phyloP scores from a whole-genome alignment of 2,888 invertebrate species.

The Ptychoptera contaminata region DNA sequence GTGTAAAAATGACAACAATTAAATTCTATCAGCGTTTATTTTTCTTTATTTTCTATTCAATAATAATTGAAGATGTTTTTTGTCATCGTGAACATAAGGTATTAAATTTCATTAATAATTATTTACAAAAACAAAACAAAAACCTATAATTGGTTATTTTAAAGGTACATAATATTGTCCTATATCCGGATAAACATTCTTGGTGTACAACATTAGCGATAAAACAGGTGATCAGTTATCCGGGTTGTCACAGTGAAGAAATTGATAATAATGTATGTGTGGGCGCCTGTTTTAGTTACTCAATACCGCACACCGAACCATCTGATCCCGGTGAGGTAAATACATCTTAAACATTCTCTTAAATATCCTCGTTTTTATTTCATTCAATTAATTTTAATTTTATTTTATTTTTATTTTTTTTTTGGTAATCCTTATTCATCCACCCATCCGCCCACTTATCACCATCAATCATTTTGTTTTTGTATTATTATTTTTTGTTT shows the following conservation, averaged over 20 bases:
- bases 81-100: too few relatives aligned
- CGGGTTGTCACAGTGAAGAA: constrained; percentile 44
- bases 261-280: constrained; percentile 56
- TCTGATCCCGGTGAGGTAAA: constrained; percentile 47
- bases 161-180: constrained; percentile 46
- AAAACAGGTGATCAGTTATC: constrained; percentile 49
- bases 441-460: not conserved
- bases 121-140: too few relatives aligned
- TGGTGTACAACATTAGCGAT: constrained; percentile 55
- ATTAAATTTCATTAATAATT: too few relatives aligned
- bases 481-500: not conserved
- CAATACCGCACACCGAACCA: constrained; percentile 49
- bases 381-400: not conserved
- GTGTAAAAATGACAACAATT: too few relatives aligned
- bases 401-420: not conserved
- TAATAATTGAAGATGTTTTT: too few relatives aligned
- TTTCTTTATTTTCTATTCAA: too few relatives aligned
- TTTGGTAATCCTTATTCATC: not conserved
- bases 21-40: too few relatives aligned
- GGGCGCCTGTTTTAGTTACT: constrained; percentile 54
- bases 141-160: too few relatives aligned
- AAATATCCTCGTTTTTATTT: not conserved
- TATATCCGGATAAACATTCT: constrained; percentile 52
- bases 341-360: not conserved
- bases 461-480: not conserved